phyloP scores from a whole-genome alignment of 2,797 vertebrate genomes.

The Acipenser transmontanus region DNA sequence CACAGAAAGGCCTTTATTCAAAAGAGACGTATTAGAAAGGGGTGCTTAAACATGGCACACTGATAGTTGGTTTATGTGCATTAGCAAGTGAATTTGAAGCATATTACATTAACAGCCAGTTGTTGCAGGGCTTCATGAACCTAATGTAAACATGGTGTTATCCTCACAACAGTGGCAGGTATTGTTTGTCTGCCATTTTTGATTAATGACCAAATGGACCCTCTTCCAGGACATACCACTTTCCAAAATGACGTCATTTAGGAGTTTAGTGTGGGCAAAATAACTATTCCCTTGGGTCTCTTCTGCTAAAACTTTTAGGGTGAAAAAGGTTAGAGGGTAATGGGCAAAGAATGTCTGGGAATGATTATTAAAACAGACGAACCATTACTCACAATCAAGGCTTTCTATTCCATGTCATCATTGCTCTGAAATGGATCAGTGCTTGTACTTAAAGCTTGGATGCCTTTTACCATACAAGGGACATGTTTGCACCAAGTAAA shows the following conservation, averaged over 20 bases:
- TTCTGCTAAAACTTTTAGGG: constrained; percentile 8
- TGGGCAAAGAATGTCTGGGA: constrained; percentile 47
- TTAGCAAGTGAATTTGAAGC: no score
- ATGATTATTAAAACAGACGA: constrained; percentile 52
- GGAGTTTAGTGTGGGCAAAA: constrained; percentile 24
- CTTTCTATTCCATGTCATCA: neutral
- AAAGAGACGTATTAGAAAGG: no score
- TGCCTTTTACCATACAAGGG: no score
- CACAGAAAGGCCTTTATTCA: no score
- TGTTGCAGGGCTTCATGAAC: neutral
- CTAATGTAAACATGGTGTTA: constrained; percentile 21
- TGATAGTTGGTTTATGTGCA: no score
- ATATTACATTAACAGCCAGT: no score
- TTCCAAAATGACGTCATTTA: constrained; percentile 29
- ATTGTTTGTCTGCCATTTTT: constrained; percentile 36
- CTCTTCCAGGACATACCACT: constrained; percentile 26
- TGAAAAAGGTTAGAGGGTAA: constrained; percentile 42
- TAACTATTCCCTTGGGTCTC: constrained; percentile 42
- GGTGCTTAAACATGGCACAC: no score
- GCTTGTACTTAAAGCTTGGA: no score
- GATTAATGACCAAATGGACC: constrained; percentile 37
- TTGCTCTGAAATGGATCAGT: no score
- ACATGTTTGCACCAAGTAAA: no score
- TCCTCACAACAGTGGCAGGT: constrained; percentile 14
- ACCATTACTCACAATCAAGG: constrained; percentile 27